These are phyloP conservation scores for Oligia latruncula DNA, from an alignment of 2,888 invertebrate genomes.

Conservation along the genomic window DNA sequence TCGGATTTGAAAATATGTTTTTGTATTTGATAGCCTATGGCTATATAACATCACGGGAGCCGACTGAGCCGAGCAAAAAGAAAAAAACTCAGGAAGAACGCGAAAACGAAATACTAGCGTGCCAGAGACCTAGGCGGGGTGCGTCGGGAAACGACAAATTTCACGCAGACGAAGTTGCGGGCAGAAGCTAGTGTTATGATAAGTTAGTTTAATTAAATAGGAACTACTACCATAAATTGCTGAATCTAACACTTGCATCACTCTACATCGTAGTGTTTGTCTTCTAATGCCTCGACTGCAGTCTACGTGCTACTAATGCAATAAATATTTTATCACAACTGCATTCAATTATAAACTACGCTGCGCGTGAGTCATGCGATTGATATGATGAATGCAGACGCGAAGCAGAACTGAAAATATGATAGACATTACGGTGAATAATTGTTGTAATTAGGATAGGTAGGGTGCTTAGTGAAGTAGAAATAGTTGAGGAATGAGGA, in stretches of 20 bases:
- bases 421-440: slow-evolving; percentile 11
- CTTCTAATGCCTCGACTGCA: not conserved
- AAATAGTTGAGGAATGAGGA: slow-evolving; percentile 26
- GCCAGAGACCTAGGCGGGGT: not conserved
- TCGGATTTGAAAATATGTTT: not conserved
- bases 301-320: slow-evolving; percentile 14
- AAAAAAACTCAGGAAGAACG: too few relatives aligned
- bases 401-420: slow-evolving; percentile 20
- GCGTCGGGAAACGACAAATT: not conserved
- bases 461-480: not conserved
- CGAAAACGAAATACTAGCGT: not conserved
- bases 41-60: not conserved
- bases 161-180: not conserved
- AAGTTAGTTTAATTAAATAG: slow-evolving; percentile 1
- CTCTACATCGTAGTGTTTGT: slow-evolving; percentile 8
- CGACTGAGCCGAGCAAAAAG: not conserved
- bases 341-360: slow-evolving; percentile 23
- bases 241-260: not conserved
- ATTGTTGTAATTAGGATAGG: slow-evolving; percentile 14
- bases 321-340: slow-evolving; percentile 32
- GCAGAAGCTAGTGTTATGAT: not conserved
- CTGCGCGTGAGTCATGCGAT: slow-evolving; percentile 22
- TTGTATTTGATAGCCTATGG: not conserved
- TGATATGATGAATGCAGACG: slow-evolving; percentile 17
- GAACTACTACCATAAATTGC: not conserved